Evolutionary conservation across 1,140 invertebrate species (phyloP).

Genomic region (Anagrus nilaparvatae): DNA sequence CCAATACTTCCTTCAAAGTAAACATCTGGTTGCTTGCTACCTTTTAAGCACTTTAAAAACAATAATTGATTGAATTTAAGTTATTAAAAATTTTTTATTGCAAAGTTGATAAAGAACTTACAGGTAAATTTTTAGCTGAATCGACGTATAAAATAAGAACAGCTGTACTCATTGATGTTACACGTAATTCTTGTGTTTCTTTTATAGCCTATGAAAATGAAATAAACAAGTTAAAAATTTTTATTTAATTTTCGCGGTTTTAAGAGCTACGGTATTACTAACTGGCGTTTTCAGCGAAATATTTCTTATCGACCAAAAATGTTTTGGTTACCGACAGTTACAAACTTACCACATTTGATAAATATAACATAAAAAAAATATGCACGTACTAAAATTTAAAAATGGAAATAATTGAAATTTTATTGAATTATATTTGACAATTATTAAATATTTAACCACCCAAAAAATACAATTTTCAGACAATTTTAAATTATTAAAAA

Average conservation of each 20-base stretch:
- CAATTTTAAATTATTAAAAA: no score
- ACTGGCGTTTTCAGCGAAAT: no score
- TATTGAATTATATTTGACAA: no score
- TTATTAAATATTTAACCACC: no score
- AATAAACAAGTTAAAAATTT: no score
- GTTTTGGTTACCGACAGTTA: background rate
- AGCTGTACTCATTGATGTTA: conserved; percentile 63
- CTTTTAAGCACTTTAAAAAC: conserved; percentile 38
- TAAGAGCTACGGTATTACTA: no score
- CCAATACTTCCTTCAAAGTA: conserved; percentile 61
- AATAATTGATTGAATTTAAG: no score
- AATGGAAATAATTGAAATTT: conserved; percentile 8
- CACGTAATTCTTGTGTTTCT: conserved; percentile 64
- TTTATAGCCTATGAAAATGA: conserved; percentile 48
- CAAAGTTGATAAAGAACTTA: conserved; percentile 41
- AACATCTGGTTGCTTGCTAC: conserved; percentile 68
- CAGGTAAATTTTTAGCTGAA: conserved; percentile 80
- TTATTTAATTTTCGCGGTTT: background rate
- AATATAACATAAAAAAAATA: background rate
- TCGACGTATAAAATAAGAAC: conserved; percentile 78
- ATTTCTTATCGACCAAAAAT: no score
- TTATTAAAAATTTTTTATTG: background rate
- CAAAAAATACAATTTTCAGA: no score
- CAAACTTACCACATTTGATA: background rate
- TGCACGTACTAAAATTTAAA: conserved; percentile 9